Evolutionary conservation across 2,888 invertebrate genomes (phyloP).

Genomic region (Volucella zonaria): DNA sequence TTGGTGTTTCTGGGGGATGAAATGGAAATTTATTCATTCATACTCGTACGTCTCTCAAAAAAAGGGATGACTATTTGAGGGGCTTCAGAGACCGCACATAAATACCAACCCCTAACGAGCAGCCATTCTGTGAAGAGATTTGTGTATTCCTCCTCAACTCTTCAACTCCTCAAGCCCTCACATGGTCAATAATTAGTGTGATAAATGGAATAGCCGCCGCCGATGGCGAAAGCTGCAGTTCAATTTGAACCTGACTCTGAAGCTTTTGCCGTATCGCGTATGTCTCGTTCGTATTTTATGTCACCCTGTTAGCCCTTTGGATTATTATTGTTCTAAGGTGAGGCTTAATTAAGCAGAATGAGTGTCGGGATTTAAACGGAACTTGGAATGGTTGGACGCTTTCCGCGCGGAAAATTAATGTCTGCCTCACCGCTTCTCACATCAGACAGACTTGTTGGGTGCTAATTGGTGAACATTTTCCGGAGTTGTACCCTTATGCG

Average conservation of each 20-base stretch:
- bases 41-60: slow-evolving; percentile 33
- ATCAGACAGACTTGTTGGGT: slow-evolving; percentile 24
- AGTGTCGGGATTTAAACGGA: slow-evolving; percentile 61
- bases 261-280: not conserved
- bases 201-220: slow-evolving; percentile 40
- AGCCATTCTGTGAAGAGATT: slow-evolving; percentile 37
- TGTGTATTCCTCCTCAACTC: slow-evolving; percentile 15
- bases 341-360: slow-evolving; percentile 72
- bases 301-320: slow-evolving; percentile 37
- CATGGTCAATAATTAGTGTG: slow-evolving; percentile 65
- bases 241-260: too few relatives aligned
- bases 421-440: slow-evolving; percentile 37
- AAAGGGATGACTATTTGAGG: slow-evolving; percentile 13
- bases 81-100: slow-evolving; percentile 34
- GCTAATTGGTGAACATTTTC: slow-evolving; percentile 71
- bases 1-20: slow-evolving; percentile 35
- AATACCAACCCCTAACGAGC: slow-evolving; percentile 47
- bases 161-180: slow-evolving; percentile 1
- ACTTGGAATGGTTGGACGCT: slow-evolving; percentile 40
- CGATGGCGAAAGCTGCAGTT: not conserved
- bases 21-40: slow-evolving; percentile 68
- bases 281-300: slow-evolving; percentile 44
- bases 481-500: slow-evolving; percentile 33
- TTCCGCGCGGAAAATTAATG: slow-evolving; percentile 71
- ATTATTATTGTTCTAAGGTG: slow-evolving; percentile 68